Evolutionary conservation across 2,888 invertebrate species (phyloP), one percentile per base, ranked within the genome.

Genomic region (Sinelater perroti): DNA sequence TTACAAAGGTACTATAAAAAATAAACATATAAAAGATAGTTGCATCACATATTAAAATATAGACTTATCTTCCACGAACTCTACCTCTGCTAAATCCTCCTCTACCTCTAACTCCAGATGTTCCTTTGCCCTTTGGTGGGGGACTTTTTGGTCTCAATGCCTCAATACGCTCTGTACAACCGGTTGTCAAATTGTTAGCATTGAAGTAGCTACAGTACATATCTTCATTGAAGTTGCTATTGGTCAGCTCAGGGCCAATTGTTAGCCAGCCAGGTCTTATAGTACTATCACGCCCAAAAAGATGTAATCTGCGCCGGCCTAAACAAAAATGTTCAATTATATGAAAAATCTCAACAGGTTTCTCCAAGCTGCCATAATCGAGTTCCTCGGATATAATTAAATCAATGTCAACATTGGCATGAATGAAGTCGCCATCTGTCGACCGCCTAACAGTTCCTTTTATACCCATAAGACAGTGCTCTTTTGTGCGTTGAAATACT

Each of bases 281-380:
- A 1, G 96, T 97, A 7, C 91, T 93, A 77, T 98, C 97, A 13
- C 95, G 86, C 0, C 97, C 97, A 80, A 98, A 98, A 7, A 98
- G 78, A 78, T 98, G 97, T 64, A 98, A 81, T 69, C 97, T 88
- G 49, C 79, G 65, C 38, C 79, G 64, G 2, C 79, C 97, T 63
- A 98, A 84, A 77, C 98, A 98, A 76, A 98, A 98, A 76, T 97
- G 97, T 78, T 98, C 97, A 77, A 97, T 97, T 62, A 98, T 97
- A 77, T 97, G 96, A 78, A 97, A 98, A 72, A 98, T 97, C 80
- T 98, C 98, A 5, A 95, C 92, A 0, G 98, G 97, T 73, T 98
- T 97, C 75, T 97, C 96, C 26, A 95, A 86, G 66, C 93, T 93
- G 0, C 97, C 97, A 73, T 94, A 96, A 72, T 94, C 94, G 0